A percentile compares a stretch with the other conserved stretches of the same genome.
Conservation (phyloP, 1,140 invertebrate species). For the Trachymyrmex septentrionalis region DNA sequence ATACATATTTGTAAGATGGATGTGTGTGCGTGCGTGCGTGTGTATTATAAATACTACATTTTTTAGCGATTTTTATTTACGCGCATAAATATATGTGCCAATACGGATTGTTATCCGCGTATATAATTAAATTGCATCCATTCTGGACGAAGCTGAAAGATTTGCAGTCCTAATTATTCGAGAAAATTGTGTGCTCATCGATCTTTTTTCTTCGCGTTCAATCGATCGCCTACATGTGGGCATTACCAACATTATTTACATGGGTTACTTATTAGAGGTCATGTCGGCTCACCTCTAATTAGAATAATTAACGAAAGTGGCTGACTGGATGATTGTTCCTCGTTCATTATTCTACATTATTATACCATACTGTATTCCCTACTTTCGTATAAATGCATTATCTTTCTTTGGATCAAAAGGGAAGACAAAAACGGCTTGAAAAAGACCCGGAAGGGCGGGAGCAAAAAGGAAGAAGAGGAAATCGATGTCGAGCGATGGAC, state of each 20-base stretch:
- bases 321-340: slow-evolving; percentile 56
- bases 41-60: background rate
- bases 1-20: background rate
- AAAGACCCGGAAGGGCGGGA: slow-evolving; percentile 41
- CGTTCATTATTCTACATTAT: slow-evolving; percentile 54
- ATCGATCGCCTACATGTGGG: slow-evolving; percentile 37
- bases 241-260: slow-evolving; percentile 41
- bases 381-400: slow-evolving; percentile 53
- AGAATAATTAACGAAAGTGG: slow-evolving; percentile 76
- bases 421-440: slow-evolving; percentile 57
- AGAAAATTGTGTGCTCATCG: background rate
- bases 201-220: slow-evolving; percentile 9
- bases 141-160: background rate
- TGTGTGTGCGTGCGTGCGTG: background rate
- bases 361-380: slow-evolving; percentile 29
- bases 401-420: slow-evolving; percentile 40
- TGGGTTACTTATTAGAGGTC: slow-evolving; percentile 60
- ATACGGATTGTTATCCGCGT: background rate
- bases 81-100: background rate
- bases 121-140: background rate
- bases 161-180: background rate
- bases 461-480: slow-evolving; percentile 57
- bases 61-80: background rate
- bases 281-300: slow-evolving; percentile 68
- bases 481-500: slow-evolving; percentile 70